Evolutionary conservation across 2,113 vertebrate genomes (phyloP).

Genomic region (Cololabis saira): DNA sequence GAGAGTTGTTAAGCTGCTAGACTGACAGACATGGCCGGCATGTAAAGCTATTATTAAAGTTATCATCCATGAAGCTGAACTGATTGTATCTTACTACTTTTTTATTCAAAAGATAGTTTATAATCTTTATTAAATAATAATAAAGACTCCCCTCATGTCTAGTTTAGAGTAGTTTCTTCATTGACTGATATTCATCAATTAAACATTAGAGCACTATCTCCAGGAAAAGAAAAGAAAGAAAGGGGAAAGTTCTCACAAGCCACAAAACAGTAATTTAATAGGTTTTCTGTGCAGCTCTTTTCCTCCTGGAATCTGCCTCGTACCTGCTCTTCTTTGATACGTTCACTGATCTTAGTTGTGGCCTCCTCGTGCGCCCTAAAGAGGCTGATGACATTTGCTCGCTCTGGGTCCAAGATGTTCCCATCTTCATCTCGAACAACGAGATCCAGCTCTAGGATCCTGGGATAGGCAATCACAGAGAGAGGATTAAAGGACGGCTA

Average conservation of each 20-base stretch:
- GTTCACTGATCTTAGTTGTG: constrained; percentile 90
- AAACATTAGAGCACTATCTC: too few species aligned
- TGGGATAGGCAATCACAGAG: constrained; percentile 48
- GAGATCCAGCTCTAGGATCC: constrained; percentile 92
- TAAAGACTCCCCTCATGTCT: background rate
- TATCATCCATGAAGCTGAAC: too few species aligned
- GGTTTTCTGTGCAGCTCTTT: background rate
- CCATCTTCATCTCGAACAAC: constrained; percentile 93
- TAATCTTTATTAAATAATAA: too few species aligned
- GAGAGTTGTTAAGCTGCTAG: background rate
- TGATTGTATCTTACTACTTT: too few species aligned
- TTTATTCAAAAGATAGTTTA: too few species aligned
- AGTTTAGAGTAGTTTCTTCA: background rate
- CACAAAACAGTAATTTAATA: background rate
- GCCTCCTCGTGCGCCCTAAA: constrained; percentile 95
- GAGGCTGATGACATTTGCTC: constrained; percentile 92
- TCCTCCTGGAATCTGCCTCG: background rate
- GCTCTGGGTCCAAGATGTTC: constrained; percentile 95
- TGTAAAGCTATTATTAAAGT: too few species aligned
- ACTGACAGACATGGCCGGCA: too few species aligned
- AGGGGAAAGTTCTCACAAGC: background rate
- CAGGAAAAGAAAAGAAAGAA: too few species aligned
- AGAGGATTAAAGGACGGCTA: constrained; percentile 5
- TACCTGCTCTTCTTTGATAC: constrained; percentile 96
- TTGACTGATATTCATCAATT: too few species aligned